Evolutionary conservation across 2,888 invertebrate species (phyloP).

Genomic region (Lithosia quadra): DNA sequence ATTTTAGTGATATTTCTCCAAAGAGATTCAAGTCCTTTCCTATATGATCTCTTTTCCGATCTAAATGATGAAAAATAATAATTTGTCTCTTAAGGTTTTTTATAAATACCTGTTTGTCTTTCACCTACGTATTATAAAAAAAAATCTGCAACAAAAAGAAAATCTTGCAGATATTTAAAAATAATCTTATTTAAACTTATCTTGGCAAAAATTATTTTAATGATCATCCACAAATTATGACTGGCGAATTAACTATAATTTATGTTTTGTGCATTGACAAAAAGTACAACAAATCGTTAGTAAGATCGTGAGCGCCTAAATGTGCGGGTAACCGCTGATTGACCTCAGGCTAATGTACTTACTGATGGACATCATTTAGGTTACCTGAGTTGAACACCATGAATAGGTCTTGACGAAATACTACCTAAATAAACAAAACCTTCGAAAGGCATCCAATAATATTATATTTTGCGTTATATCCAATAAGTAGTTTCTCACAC

Average conservation of each 20-base stretch:
- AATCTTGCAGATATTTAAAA: too few relatives aligned
- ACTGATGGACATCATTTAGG: constrained; percentile 14
- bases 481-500: too few relatives aligned
- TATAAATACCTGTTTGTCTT: too few relatives aligned
- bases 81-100: too few relatives aligned
- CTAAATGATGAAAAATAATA: too few relatives aligned
- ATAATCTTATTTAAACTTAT: too few relatives aligned
- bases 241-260: not conserved
- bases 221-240: not conserved
- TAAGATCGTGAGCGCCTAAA: constrained; percentile 24
- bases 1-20: too few relatives aligned
- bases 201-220: not conserved
- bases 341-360: constrained; percentile 45
- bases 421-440: not conserved
- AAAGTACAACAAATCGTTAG: constrained; percentile 23
- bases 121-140: too few relatives aligned
- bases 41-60: too few relatives aligned
- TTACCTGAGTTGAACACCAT: not conserved
- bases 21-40: too few relatives aligned
- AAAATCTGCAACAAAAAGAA: not conserved
- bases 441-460: not conserved
- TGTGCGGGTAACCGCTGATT: constrained; percentile 32
- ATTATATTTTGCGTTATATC: not conserved
- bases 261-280: constrained; percentile 19
- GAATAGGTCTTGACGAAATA: not conserved